Evolutionary conservation across 2,113 vertebrate genomes (phyloP).

Genomic region (Emydocephalus ijimae): DNA sequence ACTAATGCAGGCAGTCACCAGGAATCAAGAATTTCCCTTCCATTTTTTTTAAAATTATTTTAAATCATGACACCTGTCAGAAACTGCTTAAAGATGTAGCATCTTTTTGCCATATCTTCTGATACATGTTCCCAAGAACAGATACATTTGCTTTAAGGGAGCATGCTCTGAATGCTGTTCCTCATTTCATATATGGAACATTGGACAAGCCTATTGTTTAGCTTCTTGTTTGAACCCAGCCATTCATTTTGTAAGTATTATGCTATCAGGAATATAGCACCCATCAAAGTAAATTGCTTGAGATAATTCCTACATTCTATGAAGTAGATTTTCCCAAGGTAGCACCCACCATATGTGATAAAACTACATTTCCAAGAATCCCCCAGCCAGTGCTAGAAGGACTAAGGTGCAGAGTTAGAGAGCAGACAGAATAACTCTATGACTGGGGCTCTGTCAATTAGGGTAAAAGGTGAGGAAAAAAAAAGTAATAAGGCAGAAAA

Average conservation of each 20-base stretch:
- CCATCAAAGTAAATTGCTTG: background rate
- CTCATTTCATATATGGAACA: background rate
- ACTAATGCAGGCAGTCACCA: background rate
- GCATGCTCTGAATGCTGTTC: background rate
- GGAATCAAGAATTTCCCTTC: background rate
- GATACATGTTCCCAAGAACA: background rate
- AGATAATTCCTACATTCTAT: background rate
- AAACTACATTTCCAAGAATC: background rate
- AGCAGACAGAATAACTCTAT: background rate
- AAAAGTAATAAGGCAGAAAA: background rate
- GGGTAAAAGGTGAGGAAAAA: background rate
- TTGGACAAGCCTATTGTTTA: background rate
- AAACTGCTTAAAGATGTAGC: background rate
- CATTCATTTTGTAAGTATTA: background rate
- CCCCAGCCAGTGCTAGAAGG: background rate
- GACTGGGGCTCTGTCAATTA: background rate
- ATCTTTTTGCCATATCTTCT: background rate
- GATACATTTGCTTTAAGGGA: background rate
- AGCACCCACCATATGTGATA: background rate
- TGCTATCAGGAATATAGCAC: background rate
- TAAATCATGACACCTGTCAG: background rate
- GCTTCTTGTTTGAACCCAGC: background rate
- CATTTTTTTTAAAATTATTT: background rate
- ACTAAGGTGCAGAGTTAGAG: background rate
- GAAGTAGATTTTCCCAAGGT: background rate